phyloP scores from a whole-genome alignment of 2,797 vertebrate genomes.

The Sternarchorhynchus goeldii region DNA sequence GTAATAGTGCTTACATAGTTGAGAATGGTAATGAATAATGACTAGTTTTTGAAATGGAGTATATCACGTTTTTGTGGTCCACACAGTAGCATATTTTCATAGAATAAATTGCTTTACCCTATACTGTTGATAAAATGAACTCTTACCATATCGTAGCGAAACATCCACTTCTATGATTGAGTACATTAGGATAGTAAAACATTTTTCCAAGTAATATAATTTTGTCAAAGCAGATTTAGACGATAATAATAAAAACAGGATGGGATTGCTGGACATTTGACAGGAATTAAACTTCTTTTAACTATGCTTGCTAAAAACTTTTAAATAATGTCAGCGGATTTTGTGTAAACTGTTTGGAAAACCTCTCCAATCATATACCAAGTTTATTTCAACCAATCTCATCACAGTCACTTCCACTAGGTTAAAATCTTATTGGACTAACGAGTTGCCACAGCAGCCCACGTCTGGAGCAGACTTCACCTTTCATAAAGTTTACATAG shows the following conservation, averaged over 20 bases:
- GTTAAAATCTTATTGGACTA: slow-evolving; percentile 25
- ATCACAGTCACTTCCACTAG: neutral
- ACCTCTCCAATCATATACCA: slow-evolving; percentile 24
- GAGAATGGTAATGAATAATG: no score
- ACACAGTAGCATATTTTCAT: no score
- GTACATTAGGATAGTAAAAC: slow-evolving; percentile 76
- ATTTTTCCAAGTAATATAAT: neutral
- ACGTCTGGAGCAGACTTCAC: neutral
- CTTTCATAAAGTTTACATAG: neutral
- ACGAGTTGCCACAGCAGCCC: slow-evolving; percentile 21
- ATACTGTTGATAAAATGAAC: neutral
- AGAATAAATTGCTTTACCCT: no score
- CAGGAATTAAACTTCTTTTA: no score
- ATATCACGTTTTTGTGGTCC: neutral
- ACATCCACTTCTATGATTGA: slow-evolving; percentile 70
- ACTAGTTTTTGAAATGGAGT: no score
- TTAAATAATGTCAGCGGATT: slow-evolving; percentile 6
- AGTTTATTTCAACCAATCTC: slow-evolving; percentile 29
- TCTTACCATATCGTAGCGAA: slow-evolving; percentile 78
- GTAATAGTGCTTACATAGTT: neutral
- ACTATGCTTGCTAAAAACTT: slow-evolving; percentile 22
- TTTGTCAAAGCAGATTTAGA: no score
- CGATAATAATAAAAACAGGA: neutral
- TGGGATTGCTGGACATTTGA: no score
- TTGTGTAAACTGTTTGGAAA: slow-evolving; percentile 29